These are phyloP conservation scores for Heliconius sara DNA, from an alignment of 2,888 invertebrate genomes.

Conservation along the genomic window DNA sequence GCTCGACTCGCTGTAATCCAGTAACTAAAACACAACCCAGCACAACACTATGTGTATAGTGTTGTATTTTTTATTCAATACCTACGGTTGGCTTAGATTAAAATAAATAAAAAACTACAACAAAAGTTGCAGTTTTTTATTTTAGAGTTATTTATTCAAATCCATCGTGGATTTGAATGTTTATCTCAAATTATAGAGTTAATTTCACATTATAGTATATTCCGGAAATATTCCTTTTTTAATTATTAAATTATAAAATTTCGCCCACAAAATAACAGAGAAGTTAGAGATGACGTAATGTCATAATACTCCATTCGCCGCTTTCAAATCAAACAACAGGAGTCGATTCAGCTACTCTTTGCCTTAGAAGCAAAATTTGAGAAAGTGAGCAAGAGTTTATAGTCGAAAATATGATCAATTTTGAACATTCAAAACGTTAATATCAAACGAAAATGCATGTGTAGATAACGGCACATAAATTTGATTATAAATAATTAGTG, in stretches of 20 bases:
- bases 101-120: too few species aligned
- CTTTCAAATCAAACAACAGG: background rate
- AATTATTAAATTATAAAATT: too few species aligned
- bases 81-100: background rate
- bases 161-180: background rate
- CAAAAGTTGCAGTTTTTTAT: too few species aligned
- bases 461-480: too few species aligned
- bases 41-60: background rate
- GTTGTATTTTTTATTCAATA: background rate
- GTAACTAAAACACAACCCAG: slow-evolving; percentile 13
- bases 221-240: too few species aligned
- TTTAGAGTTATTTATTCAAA: too few species aligned
- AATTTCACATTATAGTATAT: too few species aligned
- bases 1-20: slow-evolving; percentile 7
- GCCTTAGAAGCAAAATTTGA: background rate
- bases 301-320: background rate
- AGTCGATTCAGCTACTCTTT: background rate
- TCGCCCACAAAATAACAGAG: background rate
- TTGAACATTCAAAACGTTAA: background rate
- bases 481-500: background rate
- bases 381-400: background rate
- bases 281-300: background rate
- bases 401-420: background rate
- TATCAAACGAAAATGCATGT: too few species aligned
- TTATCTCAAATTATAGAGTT: background rate